These are phyloP conservation scores for Holacanthus passer DNA, from an alignment of 2,113 vertebrate genomes.

Conservation along the genomic window DNA sequence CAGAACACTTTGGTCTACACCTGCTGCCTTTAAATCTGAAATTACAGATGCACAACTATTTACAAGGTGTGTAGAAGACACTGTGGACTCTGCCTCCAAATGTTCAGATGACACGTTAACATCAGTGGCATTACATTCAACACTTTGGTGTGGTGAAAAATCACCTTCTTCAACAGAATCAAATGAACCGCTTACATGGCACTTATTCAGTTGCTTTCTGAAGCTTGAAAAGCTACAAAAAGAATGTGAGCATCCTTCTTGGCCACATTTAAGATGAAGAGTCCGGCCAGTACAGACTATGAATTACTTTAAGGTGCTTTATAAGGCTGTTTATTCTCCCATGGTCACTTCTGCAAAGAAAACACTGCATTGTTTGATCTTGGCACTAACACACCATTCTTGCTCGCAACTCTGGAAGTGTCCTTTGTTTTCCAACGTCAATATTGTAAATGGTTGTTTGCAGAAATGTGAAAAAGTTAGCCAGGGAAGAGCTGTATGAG, in stretches of 20 bases:
- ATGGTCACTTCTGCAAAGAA: slow-evolving; percentile 11
- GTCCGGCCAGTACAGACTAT: slow-evolving; percentile 26
- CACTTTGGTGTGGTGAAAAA: neutral
- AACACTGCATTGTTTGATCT: neutral
- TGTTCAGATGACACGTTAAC: neutral
- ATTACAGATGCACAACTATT: slow-evolving; percentile 29
- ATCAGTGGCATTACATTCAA: slow-evolving; percentile 3
- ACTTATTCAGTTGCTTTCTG: slow-evolving; percentile 18
- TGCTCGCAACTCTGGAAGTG: slow-evolving; percentile 22
- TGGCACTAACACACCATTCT: neutral
- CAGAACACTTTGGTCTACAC: slow-evolving; percentile 17
- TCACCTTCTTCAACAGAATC: slow-evolving; percentile 5
- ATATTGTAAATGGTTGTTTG: slow-evolving; percentile 25
- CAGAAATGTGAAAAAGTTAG: slow-evolving; percentile 31
- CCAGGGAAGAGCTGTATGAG: neutral
- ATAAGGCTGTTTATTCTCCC: slow-evolving; percentile 15
- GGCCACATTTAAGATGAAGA: slow-evolving; percentile 32
- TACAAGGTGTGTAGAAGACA: slow-evolving; percentile 3
- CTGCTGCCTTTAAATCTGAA: slow-evolving; percentile 23
- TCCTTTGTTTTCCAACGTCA: slow-evolving; percentile 28
- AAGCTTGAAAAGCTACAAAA: slow-evolving; percentile 22
- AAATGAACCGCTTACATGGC: neutral
- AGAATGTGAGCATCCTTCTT: slow-evolving; percentile 14
- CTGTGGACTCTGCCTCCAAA: neutral
- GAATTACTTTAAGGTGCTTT: slow-evolving; percentile 27